phyloP scores from a whole-genome alignment of 2,888 invertebrate genomes.

The Rhimphoctona megacephalus region DNA sequence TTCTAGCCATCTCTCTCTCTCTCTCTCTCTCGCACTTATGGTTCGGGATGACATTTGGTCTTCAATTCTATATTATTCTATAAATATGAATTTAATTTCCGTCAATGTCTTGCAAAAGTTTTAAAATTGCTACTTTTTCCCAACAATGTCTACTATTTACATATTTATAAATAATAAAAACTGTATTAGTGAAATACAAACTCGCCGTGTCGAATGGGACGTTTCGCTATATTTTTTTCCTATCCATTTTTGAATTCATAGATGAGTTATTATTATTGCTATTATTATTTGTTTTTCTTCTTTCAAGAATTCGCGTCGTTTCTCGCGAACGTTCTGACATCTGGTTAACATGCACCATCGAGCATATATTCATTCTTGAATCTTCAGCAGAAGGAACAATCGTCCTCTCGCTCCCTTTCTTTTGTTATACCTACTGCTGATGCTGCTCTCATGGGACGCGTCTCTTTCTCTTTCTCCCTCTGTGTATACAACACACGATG shows the following conservation, averaged over 20 bases:
- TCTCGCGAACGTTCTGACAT: slow-evolving; percentile 36
- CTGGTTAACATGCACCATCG: slow-evolving; percentile 42
- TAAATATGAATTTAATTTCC: too few relatives aligned
- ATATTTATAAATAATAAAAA: neutral
- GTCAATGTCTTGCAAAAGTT: too few relatives aligned
- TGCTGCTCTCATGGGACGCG: slow-evolving; percentile 7
- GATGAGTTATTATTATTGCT: neutral
- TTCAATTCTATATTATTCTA: too few relatives aligned
- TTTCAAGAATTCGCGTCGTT: neutral
- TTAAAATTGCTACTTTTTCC: too few relatives aligned
- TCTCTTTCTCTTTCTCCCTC: neutral
- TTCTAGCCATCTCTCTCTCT: too few relatives aligned
- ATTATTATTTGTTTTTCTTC: neutral
- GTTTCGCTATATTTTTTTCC: neutral
- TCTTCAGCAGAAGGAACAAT: slow-evolving; percentile 5
- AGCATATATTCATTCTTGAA: slow-evolving; percentile 15
- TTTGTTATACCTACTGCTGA: slow-evolving; percentile 42
- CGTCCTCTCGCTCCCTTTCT: slow-evolving; percentile 7
- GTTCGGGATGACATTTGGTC: too few relatives aligned
- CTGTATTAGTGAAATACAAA: neutral
- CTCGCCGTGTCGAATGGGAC: neutral
- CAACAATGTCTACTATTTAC: too few relatives aligned
- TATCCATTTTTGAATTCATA: neutral
- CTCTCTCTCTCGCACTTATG: too few relatives aligned
- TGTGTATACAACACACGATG: neutral